Conservation (phyloP, 2,888 invertebrate species). For the Drosophila mimetica region DNA sequence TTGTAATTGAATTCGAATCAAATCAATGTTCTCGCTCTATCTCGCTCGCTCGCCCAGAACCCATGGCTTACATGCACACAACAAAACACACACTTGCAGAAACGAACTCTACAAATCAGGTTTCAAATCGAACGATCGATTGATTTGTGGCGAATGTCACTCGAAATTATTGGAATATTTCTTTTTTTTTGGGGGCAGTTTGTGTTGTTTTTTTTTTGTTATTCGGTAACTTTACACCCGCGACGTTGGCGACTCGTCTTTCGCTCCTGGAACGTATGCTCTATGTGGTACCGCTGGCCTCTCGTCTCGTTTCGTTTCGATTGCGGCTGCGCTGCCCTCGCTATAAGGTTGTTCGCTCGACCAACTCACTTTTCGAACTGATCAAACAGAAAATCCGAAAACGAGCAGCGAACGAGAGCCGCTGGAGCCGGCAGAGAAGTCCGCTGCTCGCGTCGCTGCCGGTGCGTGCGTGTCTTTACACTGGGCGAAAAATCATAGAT, state of each 20-base stretch:
- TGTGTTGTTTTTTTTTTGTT: slow-evolving; percentile 16
- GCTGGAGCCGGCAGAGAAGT: slow-evolving; percentile 38
- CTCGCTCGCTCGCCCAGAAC: slow-evolving; percentile 32
- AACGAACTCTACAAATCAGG: slow-evolving; percentile 50
- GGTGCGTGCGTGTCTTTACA: slow-evolving; percentile 25
- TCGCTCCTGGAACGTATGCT: slow-evolving; percentile 18
- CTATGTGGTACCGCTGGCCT: slow-evolving; percentile 1
- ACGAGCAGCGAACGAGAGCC: slow-evolving; percentile 30
- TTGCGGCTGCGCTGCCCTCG: slow-evolving; percentile 16
- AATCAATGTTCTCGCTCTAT: slow-evolving; percentile 36
- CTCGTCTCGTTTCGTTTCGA: slow-evolving; percentile 3
- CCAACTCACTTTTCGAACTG: slow-evolving; percentile 84
- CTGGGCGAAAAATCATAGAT: too few relatives aligned
- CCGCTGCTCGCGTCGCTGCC: slow-evolving; percentile 44
- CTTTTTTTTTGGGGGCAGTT: slow-evolving; percentile 14
- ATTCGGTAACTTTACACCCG: slow-evolving; percentile 26
- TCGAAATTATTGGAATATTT: slow-evolving; percentile 26
- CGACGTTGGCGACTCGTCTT: slow-evolving; percentile 29
- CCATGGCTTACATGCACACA: slow-evolving; percentile 39
- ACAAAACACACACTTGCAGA: slow-evolving; percentile 15
- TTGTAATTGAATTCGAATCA: slow-evolving; percentile 45
- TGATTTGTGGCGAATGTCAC: slow-evolving; percentile 47
- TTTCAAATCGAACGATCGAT: slow-evolving; percentile 51
- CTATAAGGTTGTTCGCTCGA: slow-evolving; percentile 63
- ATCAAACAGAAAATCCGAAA: slow-evolving; percentile 80